These are phyloP conservation scores for Falco peregrinus DNA, from an alignment of 2,797 vertebrate species.

Conservation along the genomic window DNA sequence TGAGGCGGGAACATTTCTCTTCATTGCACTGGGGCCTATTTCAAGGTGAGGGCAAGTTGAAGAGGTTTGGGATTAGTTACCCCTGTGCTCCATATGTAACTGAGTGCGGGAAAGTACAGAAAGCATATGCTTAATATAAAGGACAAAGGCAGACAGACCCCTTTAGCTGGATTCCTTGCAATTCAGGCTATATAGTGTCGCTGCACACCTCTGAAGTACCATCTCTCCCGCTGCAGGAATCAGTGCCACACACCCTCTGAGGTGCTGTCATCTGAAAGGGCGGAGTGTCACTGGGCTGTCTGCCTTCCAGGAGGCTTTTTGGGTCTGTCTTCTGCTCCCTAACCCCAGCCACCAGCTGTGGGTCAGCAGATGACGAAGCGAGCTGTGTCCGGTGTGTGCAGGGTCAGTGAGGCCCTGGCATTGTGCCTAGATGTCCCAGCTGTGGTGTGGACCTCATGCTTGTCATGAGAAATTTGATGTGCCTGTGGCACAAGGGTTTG, in stretches of 20 bases:
- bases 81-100: not conserved
- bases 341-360: not conserved
- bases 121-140: not conserved
- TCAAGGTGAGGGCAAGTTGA: not conserved
- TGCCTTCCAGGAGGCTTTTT: not conserved
- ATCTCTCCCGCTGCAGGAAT: not conserved
- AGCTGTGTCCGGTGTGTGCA: not conserved
- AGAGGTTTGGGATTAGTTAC: not conserved
- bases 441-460: not conserved
- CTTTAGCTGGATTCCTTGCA: not conserved
- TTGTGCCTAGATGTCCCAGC: not conserved
- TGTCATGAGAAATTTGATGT: not conserved
- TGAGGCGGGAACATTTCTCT: not conserved
- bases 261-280: not conserved
- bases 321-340: not conserved
- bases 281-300: not conserved
- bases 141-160: not conserved
- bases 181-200: not conserved
- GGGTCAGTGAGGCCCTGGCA: not conserved
- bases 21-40: not conserved
- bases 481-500: not conserved
- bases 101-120: not conserved
- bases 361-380: not conserved
- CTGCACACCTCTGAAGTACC: not conserved
- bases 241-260: fast-evolving